Conservation (phyloP, 2,888 invertebrate genomes). For the Philopedon plagiatum region DNA sequence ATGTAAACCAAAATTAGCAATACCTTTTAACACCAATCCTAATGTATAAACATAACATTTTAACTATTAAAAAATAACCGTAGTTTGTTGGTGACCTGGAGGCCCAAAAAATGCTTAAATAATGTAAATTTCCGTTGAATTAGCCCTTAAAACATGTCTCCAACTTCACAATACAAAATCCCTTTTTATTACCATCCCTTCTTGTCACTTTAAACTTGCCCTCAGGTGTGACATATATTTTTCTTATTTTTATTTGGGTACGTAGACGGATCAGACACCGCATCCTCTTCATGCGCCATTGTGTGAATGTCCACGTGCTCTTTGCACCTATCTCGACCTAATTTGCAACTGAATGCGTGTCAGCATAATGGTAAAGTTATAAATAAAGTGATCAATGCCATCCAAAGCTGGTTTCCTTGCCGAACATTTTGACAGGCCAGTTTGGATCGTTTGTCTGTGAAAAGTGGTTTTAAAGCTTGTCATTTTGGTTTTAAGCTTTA, state of each 20-base stretch:
- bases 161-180: conserved; percentile 8
- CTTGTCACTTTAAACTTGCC: conserved; percentile 38
- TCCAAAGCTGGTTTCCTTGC: conserved; percentile 50
- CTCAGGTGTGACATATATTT: conserved; percentile 49
- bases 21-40: too few species aligned
- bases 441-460: conserved; percentile 37
- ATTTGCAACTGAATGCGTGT: conserved; percentile 60
- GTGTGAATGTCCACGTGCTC: conserved; percentile 57
- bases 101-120: too few species aligned
- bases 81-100: too few species aligned
- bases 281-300: conserved; percentile 49
- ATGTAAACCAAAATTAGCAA: too few species aligned
- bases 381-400: conserved; percentile 61
- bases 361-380: conserved; percentile 56
- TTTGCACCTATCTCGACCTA: conserved; percentile 54
- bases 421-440: conserved; percentile 49
- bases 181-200: conserved; percentile 20
- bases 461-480: conserved; percentile 29
- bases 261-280: conserved; percentile 47
- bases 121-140: conserved; percentile 12
- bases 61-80: too few species aligned
- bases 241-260: conserved; percentile 45
- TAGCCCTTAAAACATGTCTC: not conserved
- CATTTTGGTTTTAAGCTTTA: conserved; percentile 1
- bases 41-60: too few species aligned